Percentiles rank a stretch among this genome's conserved stretches.
phyloP scores from a whole-genome alignment of 1,140 invertebrate genomes.

The Archivesica marissinica region DNA sequence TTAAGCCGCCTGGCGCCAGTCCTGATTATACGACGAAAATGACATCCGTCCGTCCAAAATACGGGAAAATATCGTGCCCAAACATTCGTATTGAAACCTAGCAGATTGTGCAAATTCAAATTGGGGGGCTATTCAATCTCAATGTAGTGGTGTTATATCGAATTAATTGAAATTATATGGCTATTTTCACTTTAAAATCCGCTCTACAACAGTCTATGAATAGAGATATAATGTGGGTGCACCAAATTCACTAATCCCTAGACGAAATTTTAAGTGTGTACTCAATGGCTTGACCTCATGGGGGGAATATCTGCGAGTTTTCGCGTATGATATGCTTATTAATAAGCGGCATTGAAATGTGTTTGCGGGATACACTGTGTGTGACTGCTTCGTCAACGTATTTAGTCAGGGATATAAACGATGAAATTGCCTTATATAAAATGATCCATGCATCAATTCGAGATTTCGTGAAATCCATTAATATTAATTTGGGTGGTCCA shows the following conservation, averaged over 20 bases:
- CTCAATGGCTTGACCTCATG: conserved; percentile 46
- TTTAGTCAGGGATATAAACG: conserved; percentile 24
- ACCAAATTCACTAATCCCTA: conserved; percentile 27
- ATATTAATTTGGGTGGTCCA: conserved; percentile 30
- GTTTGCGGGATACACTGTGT: conserved; percentile 29
- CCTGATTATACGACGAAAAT: conserved; percentile 19
- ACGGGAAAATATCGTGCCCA: neutral
- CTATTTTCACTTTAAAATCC: conserved; percentile 61
- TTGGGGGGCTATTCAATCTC: conserved; percentile 40
- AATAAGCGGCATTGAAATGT: conserved; percentile 31
- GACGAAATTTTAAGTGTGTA: conserved; percentile 43
- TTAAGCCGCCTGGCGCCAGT: conserved; percentile 30
- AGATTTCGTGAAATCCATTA: conserved; percentile 16
- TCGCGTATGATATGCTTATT: conserved; percentile 59
- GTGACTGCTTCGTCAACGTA: conserved; percentile 12
- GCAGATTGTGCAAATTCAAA: conserved; percentile 50
- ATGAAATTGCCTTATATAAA: conserved; percentile 14
- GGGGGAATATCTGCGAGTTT: conserved; percentile 31
- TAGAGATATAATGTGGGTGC: conserved; percentile 18
- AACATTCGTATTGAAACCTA: conserved; percentile 16
- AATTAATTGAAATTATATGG: conserved; percentile 62
- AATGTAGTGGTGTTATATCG: conserved; percentile 21
- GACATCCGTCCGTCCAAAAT: conserved; percentile 5
- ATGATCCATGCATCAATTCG: conserved; percentile 15
- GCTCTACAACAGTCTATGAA: conserved; percentile 26